Percentiles rank a stretch among this genome's conserved stretches.
Evolutionary conservation across 2,797 vertebrate species (phyloP).

Genomic region (Rhincodon typus): DNA sequence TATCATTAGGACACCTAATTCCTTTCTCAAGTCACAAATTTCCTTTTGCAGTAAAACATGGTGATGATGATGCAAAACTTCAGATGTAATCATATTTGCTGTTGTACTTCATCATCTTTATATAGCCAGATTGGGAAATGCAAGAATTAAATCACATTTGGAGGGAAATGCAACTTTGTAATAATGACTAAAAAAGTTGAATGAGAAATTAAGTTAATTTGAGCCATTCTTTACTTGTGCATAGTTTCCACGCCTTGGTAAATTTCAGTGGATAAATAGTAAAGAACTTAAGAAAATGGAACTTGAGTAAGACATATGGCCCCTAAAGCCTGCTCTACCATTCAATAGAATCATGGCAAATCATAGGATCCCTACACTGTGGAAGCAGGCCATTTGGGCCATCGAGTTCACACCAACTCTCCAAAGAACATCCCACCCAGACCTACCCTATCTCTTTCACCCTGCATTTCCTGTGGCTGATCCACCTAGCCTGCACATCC

Average conservation of each 20-base stretch:
- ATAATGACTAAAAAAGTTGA: not conserved
- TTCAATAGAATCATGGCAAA: not conserved
- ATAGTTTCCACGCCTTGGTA: not conserved
- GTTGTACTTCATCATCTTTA: not conserved
- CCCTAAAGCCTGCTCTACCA: not conserved
- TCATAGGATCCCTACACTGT: no score
- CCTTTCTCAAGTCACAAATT: not conserved
- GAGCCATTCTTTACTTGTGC: not conserved
- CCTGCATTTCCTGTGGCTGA: no score
- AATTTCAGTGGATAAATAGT: not conserved
- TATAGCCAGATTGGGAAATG: not conserved
- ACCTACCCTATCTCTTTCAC: no score
- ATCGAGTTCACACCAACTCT: no score
- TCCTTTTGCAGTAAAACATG: not conserved
- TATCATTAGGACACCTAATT: not conserved
- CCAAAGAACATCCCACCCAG: no score
- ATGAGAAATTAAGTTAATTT: not conserved
- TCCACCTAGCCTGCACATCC: no score
- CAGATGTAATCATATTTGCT: not conserved
- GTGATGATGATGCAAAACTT: not conserved
- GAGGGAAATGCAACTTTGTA: not conserved
- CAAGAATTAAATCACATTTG: not conserved
- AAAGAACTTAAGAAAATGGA: not conserved
- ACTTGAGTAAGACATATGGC: not conserved
- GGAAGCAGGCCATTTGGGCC: no score